Evolutionary conservation across 2,113 vertebrate species (phyloP).

Genomic region (Mormyrus lacerda): DNA sequence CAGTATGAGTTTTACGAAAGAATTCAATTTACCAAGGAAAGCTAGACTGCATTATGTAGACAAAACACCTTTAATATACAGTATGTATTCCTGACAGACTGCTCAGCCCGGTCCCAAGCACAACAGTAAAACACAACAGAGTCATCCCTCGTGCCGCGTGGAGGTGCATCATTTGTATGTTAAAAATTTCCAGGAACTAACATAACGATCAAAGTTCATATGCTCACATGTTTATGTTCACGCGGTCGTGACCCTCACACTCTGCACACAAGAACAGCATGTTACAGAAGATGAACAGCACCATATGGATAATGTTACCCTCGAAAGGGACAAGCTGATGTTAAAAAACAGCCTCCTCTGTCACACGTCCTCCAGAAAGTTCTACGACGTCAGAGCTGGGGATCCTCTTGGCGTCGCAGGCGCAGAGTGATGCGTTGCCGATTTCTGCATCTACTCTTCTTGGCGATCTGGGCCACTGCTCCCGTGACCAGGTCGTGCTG

Average conservation of each 20-base stretch:
- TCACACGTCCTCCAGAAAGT: neutral
- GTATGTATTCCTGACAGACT: neutral
- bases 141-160: neutral
- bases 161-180: neutral
- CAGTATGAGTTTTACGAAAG: neutral
- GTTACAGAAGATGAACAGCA: neutral
- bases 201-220: slow-evolving; percentile 20
- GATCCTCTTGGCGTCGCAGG: neutral
- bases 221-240: slow-evolving; percentile 23
- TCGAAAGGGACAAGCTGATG: neutral
- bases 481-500: slow-evolving; percentile 20
- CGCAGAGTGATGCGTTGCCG: neutral
- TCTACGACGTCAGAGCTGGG: neutral
- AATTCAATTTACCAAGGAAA: neutral
- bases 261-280: neutral
- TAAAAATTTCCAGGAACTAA: slow-evolving; percentile 21
- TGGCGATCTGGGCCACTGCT: neutral
- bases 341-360: neutral
- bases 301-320: neutral
- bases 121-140: neutral
- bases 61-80: neutral
- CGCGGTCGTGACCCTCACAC: neutral
- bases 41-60: neutral
- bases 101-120: neutral
- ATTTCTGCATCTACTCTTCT: neutral